Conservation (phyloP, 1,140 invertebrate species). For the Polypedilum pembai region DNA sequence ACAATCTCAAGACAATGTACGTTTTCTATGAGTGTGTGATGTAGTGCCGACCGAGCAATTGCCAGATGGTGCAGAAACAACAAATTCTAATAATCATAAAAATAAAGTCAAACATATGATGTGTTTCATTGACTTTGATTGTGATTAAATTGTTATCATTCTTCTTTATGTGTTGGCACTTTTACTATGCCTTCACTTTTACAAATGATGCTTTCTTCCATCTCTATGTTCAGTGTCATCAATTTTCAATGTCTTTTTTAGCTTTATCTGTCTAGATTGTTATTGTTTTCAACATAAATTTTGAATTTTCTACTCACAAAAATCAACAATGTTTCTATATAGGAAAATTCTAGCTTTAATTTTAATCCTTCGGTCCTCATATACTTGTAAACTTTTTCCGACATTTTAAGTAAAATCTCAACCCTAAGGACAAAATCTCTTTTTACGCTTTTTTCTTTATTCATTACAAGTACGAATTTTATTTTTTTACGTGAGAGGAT, state of each 20-base stretch:
- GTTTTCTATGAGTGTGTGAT: no score
- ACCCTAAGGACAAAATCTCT: not conserved
- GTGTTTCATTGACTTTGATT: slow-evolving; percentile 2
- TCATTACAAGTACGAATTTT: not conserved
- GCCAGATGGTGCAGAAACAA: slow-evolving; percentile 10
- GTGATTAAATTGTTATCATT: slow-evolving; percentile 18
- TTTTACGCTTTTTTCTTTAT: no score
- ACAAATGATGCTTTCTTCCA: no score
- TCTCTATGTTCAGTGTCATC: no score
- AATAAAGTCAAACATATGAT: not conserved
- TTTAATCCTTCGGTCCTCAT: not conserved
- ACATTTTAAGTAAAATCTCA: not conserved
- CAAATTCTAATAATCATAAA: slow-evolving; percentile 13
- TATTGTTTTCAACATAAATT: no score
- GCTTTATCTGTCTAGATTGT: no score
- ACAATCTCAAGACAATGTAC: not conserved
- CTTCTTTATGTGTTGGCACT: not conserved
- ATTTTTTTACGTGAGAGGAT: not conserved
- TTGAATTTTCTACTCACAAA: no score
- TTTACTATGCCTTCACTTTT: no score
- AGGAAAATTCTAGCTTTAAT: no score
- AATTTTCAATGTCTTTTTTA: no score
- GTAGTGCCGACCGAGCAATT: not conserved
- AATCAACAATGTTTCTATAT: no score
- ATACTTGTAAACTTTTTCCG: not conserved